Evolutionary conservation across 2,888 invertebrate genomes (phyloP), one percentile per base, ranked within the genome.

Genomic region (Sympetrum striolatum): DNA sequence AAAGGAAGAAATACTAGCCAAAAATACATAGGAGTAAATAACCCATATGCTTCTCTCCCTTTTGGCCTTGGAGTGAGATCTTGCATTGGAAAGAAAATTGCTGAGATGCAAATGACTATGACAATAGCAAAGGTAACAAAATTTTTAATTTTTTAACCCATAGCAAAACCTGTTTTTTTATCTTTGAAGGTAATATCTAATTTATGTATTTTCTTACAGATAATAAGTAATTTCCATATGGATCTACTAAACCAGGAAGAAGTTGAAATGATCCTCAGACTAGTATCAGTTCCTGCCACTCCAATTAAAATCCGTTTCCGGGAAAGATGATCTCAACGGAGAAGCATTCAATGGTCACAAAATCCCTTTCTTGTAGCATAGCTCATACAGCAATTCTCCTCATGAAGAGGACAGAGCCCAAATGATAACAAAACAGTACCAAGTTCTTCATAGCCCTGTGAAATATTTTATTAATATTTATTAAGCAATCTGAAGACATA

Each of bases 51-150:
- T 12, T 96, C 96, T 90, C 92, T 98, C 90, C 98, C 98, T 8
- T 98, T 98, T 93, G 97, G 97, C 0, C 94, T 97, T 91, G 98
- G 98, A 0, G 95, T 96, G 37, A 95, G 98, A 91, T 97, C 97
- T 25, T 98, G 98, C 93, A 95, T 98, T 92, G 98, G 98, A 0
- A 96, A 95, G 92, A 97, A 96, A 93, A 95, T 98, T 91, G 98
- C 98, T 0, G 96, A 97, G 93, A 94, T 95, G 82, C 97, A 98
- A 94, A 95, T 98, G 92, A 95, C 96, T 91, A 94, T 96, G 81
- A 94, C 97, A 18, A 93, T 97, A 81, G 94, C 94, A 44, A 95
- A 96, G 95, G 97, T 97, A 94, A 93, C 92, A 92, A 80, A 31
- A 8, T 48, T 81, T 60, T n/a, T 0, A 81, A 44, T 64, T 25